These are phyloP conservation scores for Rhea pennata DNA, from an alignment of 2,113 vertebrate genomes.

Conservation along the genomic window DNA sequence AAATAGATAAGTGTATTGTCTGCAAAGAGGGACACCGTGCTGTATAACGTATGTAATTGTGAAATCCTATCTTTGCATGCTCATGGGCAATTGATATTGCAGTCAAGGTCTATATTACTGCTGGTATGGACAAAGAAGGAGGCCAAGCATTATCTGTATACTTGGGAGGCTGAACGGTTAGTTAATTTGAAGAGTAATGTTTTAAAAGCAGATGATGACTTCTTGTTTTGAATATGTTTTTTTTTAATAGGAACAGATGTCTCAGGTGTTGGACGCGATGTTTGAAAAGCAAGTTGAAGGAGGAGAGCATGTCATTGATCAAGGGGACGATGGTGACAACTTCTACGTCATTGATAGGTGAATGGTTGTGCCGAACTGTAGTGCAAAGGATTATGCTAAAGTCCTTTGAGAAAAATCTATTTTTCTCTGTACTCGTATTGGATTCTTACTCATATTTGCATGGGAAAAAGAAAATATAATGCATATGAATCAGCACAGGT, in stretches of 20 bases:
- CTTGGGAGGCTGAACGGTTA: not conserved
- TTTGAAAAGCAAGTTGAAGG: constrained; percentile 93
- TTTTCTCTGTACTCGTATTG: not conserved
- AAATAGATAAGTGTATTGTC: not conserved
- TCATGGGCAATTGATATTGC: not conserved
- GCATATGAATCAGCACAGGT: not conserved
- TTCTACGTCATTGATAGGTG: constrained; percentile 98
- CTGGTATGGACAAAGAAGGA: not conserved
- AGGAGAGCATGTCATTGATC: constrained; percentile 95
- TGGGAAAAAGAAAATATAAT: not conserved
- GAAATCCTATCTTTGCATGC: not conserved
- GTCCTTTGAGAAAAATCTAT: not conserved
- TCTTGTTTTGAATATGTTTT: constrained; percentile 23
- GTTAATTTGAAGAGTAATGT: not conserved
- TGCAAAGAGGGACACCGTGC: not conserved
- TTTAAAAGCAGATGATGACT: not conserved
- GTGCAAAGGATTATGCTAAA: not conserved
- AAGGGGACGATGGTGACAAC: constrained; percentile 98
- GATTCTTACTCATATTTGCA: not conserved
- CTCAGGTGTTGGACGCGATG: constrained; percentile 97
- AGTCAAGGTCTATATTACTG: not conserved
- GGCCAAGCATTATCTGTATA: not conserved
- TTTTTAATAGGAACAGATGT: constrained; percentile 91
- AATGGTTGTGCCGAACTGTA: not conserved
- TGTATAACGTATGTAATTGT: not conserved